Conservation (phyloP, 2,113 vertebrate genomes). For the Sisor rabdophorus region DNA sequence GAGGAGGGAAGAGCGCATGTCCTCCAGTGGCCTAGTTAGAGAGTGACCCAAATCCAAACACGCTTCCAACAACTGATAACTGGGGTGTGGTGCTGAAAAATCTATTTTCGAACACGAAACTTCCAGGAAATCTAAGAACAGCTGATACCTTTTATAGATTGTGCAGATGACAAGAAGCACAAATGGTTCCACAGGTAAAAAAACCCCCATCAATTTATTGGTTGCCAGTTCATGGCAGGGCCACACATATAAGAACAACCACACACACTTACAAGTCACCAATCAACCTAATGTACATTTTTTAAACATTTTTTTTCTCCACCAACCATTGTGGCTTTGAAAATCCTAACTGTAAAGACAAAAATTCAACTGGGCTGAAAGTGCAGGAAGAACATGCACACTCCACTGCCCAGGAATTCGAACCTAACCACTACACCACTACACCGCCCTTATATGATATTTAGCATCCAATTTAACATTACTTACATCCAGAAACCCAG, state of each 20-base stretch:
- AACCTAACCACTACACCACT: neutral
- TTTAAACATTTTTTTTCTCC: no score
- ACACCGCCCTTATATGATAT: neutral
- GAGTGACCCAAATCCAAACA: conserved; percentile 13
- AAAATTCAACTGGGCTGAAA: no score
- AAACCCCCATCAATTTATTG: no score
- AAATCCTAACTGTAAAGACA: no score
- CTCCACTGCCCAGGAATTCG: no score
- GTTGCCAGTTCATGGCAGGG: no score
- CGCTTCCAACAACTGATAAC: conserved; percentile 3
- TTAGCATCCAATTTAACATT: neutral
- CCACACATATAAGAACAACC: no score
- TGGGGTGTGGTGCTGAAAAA: neutral
- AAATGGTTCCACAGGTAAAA: neutral
- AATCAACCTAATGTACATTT: no score
- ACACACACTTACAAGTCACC: no score
- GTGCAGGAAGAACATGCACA: no score
- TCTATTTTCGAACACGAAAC: neutral
- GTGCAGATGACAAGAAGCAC: neutral
- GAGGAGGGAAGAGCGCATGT: neutral
- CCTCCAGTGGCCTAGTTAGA: conserved; percentile 28
- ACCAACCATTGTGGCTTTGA: no score
- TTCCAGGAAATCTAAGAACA: neutral
- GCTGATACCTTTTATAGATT: conserved; percentile 6
- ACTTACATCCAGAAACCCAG: neutral